Percentiles rank a stretch among this genome's conserved stretches.
Conservation (phyloP, 2,797 vertebrate genomes). For the Pangasius larnaudii region DNA sequence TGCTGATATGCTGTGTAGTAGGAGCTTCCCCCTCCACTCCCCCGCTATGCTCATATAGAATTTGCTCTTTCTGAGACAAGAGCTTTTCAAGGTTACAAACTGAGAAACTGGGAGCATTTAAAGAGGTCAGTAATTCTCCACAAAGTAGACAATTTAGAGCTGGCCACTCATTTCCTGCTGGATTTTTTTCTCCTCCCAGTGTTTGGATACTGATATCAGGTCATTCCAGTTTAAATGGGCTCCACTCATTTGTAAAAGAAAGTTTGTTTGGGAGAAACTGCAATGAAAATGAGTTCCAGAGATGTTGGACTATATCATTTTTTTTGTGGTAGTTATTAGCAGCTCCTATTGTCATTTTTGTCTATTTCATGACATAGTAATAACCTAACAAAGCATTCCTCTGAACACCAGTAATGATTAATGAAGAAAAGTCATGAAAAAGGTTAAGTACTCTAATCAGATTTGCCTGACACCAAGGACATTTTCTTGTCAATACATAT, state of each 20-base stretch:
- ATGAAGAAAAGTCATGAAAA: constrained; percentile 6
- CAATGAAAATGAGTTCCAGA: constrained; percentile 8
- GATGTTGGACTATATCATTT: background rate
- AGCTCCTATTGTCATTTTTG: background rate
- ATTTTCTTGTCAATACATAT: constrained; percentile 12
- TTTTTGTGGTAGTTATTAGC: background rate
- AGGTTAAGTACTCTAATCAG: constrained; percentile 25
- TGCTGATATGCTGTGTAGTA: constrained; percentile 53
- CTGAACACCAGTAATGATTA: constrained; percentile 1
- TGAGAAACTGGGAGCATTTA: constrained; percentile 49
- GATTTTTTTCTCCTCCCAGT: constrained; percentile 24
- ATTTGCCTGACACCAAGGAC: background rate
- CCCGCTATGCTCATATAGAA: constrained; percentile 31
- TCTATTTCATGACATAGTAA: background rate
- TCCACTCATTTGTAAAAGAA: constrained; percentile 12
- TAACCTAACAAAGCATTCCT: background rate
- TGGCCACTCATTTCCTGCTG: constrained; percentile 46
- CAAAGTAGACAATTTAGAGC: constrained; percentile 48
- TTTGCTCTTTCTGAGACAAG: constrained; percentile 49
- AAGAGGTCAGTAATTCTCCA: constrained; percentile 58
- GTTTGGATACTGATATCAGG: constrained; percentile 27
- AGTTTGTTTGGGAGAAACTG: constrained; percentile 1
- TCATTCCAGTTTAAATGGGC: constrained; percentile 34
- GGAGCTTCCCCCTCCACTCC: background rate
- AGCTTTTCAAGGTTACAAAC: constrained; percentile 53